Conservation (phyloP, 2,888 invertebrate species). For the Hirtodrosophila cameraria region DNA sequence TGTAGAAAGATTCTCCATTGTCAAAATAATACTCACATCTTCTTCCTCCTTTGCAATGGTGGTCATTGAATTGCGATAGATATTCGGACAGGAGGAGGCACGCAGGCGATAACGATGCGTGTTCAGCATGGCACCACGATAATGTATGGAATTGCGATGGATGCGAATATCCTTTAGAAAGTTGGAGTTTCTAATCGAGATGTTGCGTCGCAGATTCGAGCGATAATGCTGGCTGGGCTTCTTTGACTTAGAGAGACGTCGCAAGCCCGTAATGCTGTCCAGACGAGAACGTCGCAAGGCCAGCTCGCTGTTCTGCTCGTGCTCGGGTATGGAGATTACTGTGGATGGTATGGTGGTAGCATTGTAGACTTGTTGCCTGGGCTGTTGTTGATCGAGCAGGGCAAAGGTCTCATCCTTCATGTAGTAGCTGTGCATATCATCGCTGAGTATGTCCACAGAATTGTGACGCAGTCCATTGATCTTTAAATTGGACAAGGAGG, state of each 20-base stretch:
- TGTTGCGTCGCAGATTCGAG: conserved; percentile 81
- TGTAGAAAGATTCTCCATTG: not conserved
- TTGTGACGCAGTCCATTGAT: conserved; percentile 79
- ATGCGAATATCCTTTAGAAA: conserved; percentile 89
- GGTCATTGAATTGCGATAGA: conserved; percentile 95
- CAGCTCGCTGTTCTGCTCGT: conserved; percentile 54
- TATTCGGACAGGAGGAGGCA: conserved; percentile 96
- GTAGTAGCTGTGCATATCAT: conserved; percentile 73
- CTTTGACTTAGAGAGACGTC: conserved; percentile 79
- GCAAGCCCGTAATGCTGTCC: conserved; percentile 76
- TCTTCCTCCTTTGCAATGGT: conserved; percentile 90
- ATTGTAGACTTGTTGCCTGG: conserved; percentile 4
- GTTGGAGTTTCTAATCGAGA: conserved; percentile 85
- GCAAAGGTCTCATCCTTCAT: conserved; percentile 74
- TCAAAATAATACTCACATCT: conserved; percentile 86
- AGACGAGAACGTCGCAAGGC: conserved; percentile 62
- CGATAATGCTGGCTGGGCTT: conserved; percentile 74
- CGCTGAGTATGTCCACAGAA: conserved; percentile 81
- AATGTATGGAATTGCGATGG: conserved; percentile 92
- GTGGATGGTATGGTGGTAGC: conserved; percentile 27
- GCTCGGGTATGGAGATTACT: conserved; percentile 79
- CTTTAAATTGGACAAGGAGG: conserved; percentile 70
- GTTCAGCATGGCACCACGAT: conserved; percentile 93
- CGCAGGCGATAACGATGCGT: conserved; percentile 91
- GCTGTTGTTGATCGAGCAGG: conserved; percentile 68